Conservation (phyloP, 2,797 vertebrate species). For the Lagocephalus sceleratus region DNA sequence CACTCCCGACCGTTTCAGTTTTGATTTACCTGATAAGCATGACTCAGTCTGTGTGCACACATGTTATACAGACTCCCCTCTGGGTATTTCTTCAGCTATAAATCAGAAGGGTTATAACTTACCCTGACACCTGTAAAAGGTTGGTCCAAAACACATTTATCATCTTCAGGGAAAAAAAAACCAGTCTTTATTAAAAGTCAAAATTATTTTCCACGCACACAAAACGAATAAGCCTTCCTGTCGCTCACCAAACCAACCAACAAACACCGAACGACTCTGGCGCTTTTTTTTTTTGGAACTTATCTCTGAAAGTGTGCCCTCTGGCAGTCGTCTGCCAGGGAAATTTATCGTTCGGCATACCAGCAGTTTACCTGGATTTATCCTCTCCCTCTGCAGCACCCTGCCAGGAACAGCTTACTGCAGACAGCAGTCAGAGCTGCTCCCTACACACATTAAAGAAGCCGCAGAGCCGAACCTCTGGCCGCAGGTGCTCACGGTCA, state of each 20-base stretch:
- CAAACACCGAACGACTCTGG: too few species aligned
- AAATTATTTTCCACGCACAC: constrained; percentile 35
- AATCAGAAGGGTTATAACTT: constrained; percentile 40
- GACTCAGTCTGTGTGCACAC: constrained; percentile 11
- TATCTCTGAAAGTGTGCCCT: constrained; percentile 43
- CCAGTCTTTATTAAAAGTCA: constrained; percentile 41
- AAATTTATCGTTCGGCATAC: constrained; percentile 61
- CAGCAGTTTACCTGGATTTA: constrained; percentile 72
- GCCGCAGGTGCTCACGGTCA: background rate
- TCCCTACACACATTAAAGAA: constrained; percentile 8
- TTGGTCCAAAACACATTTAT: constrained; percentile 46
- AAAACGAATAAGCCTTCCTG: constrained; percentile 18
- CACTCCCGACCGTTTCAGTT: background rate
- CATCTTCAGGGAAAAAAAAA: constrained; percentile 41
- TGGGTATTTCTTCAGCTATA: constrained; percentile 31
- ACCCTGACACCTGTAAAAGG: constrained; percentile 37
- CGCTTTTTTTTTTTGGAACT: constrained; percentile 43
- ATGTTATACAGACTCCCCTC: constrained; percentile 14
- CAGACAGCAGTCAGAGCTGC: constrained; percentile 45
- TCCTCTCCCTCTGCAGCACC: constrained; percentile 66
- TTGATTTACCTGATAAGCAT: constrained; percentile 15
- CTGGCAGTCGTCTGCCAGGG: constrained; percentile 43
- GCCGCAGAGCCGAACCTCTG: too few species aligned
- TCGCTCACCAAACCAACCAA: constrained; percentile 16
- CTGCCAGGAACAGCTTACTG: constrained; percentile 66